Percentiles rank a stretch among this genome's conserved stretches.
These are phyloP conservation scores for Leguminivora glycinivorella DNA, from an alignment of 1,140 invertebrate genomes.

Conservation along the genomic window DNA sequence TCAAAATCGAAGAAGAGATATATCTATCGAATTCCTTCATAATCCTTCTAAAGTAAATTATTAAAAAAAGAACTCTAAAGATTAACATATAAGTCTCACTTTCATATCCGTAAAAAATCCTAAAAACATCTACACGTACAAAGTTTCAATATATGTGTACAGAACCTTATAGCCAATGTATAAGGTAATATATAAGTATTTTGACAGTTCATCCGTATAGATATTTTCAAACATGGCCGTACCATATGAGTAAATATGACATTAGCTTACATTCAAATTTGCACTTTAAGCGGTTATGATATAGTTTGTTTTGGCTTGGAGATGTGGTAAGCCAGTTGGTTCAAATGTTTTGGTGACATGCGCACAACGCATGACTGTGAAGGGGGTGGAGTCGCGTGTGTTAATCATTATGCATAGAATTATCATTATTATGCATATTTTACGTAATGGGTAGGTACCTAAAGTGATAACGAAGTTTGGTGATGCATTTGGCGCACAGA, in stretches of 20 bases:
- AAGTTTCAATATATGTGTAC: too few relatives aligned
- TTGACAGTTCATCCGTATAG: too few relatives aligned
- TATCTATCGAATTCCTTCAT: slow-evolving; percentile 33
- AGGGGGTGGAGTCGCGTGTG: slow-evolving; percentile 41
- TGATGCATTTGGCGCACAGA: too few relatives aligned
- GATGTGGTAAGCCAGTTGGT: slow-evolving; percentile 32
- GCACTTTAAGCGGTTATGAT: slow-evolving; percentile 37
- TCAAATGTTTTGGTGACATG: slow-evolving; percentile 74
- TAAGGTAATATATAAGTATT: too few relatives aligned
- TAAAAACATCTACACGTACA: too few relatives aligned
- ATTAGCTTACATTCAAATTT: slow-evolving; percentile 45
- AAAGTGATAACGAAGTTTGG: too few relatives aligned
- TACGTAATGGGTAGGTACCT: too few relatives aligned
- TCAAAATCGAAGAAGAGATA: slow-evolving; percentile 21
- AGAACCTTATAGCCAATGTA: too few relatives aligned
- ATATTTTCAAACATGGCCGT: too few relatives aligned
- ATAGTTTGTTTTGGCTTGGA: slow-evolving; percentile 40
- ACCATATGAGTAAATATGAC: slow-evolving; percentile 29
- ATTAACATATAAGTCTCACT: slow-evolving; percentile 30
- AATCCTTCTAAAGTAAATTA: slow-evolving; percentile 32
- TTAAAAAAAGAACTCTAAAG: slow-evolving; percentile 34
- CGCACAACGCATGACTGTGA: slow-evolving; percentile 42
- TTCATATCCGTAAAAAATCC: slow-evolving; percentile 34
- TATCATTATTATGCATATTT: slow-evolving; percentile 21
- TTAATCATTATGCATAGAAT: background rate